Evolutionary conservation across 2,113 vertebrate genomes (phyloP), one percentile per base, ranked within the genome.

Genomic region (Procavia capensis): DNA sequence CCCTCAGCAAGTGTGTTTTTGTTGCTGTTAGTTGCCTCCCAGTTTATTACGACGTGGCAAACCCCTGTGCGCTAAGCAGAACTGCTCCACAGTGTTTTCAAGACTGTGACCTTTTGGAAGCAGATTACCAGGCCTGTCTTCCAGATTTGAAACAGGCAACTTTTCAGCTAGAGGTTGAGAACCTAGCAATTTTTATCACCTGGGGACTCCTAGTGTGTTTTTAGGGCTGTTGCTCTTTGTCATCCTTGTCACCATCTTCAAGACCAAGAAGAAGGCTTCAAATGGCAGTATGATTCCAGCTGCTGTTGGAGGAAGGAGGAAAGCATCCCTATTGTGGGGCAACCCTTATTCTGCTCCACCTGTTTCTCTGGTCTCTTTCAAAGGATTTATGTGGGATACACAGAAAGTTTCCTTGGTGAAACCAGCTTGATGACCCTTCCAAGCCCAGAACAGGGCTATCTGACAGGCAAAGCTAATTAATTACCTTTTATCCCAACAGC

Each of bases 201-300:
- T 6, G 20, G 66, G 34, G 7, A 36, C 66, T 20, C n/a, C 66
- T 7, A 20, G 66, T 20, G 16, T 34, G 16, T 36, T 34, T 31
- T 59, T 39, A 41, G 61, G 25, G 45, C 61, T 24, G n/a, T 36
- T 43, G 54, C n/a, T n/a, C 54, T 82, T 54, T 22, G 36, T 27
- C 6, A 17, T 59, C 10, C 34, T 68, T 34, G 31, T n/a, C 14
- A 13, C 31, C 34, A 43, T 79, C 43, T 1, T 11, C 13, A 43
- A 39, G 41, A 22, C 41, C 5, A 1, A 31, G 20, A 47, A 64
- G 70, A 88, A 79, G 64, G 11, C 36, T 41, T 27, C 39, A 0
- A 81, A 43, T 8, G 0, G 9, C 31, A 1, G 2, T 2, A 75
- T 9, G 0, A 9, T 5, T n/a, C 79, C 63, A 9, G 39, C 25